Conservation (phyloP, 2,888 invertebrate genomes). For the Pterobdella sp. region DNA sequence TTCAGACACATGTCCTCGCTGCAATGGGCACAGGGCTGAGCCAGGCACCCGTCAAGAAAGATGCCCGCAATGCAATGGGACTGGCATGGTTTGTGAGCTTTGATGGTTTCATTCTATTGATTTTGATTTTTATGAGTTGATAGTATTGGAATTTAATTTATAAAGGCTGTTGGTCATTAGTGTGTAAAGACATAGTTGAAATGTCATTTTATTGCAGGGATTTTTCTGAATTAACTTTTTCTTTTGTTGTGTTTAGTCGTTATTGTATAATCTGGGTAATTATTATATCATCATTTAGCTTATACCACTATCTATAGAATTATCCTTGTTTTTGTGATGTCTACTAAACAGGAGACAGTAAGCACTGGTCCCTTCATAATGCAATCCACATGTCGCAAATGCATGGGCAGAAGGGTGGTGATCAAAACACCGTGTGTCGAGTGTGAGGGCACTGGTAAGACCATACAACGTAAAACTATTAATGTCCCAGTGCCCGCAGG, state of each 20-base stretch:
- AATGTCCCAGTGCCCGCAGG: conserved; percentile 86
- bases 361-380: conserved; percentile 81
- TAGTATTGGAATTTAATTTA: no score
- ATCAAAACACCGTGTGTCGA: conserved; percentile 84
- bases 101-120: no score
- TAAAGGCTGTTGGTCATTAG: neutral
- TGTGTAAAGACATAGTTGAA: neutral
- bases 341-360: conserved; percentile 50
- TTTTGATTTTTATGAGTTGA: no score
- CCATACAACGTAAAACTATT: conserved; percentile 77
- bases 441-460: conserved; percentile 85
- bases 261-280: no score
- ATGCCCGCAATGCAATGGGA: conserved; percentile 88
- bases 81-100: conserved; percentile 65
- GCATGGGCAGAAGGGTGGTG: conserved; percentile 61
- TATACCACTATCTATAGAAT: no score
- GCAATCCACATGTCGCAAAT: conserved; percentile 82
- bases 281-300: no score
- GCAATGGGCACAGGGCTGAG: conserved; percentile 75
- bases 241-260: neutral
- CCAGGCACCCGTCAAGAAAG: conserved; percentile 80
- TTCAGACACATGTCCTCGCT: conserved; percentile 82
- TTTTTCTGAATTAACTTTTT: neutral
- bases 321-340: no score
- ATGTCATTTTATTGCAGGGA: no score